A percentile compares a stretch with the other conserved stretches of the same genome.
These are phyloP conservation scores for Linnaemya vulpina DNA, from an alignment of 2,888 invertebrate species.

Conservation along the genomic window DNA sequence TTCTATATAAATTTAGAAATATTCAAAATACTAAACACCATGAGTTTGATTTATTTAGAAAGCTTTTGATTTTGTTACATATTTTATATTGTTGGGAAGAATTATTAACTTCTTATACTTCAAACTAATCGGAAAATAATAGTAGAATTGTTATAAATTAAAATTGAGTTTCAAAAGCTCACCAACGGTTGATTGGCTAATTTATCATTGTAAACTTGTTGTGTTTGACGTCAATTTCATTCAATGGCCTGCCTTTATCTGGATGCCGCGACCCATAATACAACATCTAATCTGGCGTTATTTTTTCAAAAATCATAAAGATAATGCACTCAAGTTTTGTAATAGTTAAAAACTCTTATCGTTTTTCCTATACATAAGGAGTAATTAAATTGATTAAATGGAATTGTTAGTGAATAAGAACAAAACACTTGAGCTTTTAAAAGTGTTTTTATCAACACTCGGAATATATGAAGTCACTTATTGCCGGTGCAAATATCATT, in stretches of 20 bases:
- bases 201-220: neutral
- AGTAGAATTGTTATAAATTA: neutral
- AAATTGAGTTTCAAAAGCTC: neutral
- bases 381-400: neutral
- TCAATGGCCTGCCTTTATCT: neutral
- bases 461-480: too few species aligned
- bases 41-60: too few species aligned
- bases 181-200: neutral
- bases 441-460: too few species aligned
- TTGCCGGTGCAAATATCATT: too few species aligned
- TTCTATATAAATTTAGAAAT: too few species aligned
- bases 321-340: constrained; percentile 13
- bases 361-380: neutral
- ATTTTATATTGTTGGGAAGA: too few species aligned
- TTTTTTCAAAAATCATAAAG: constrained; percentile 6
- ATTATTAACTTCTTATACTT: too few species aligned
- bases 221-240: constrained; percentile 16
- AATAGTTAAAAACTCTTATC: constrained; percentile 24
- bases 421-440: neutral
- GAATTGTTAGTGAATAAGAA: neutral
- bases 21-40: too few species aligned
- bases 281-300: constrained; percentile 22
- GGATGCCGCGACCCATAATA: neutral
- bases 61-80: too few species aligned
- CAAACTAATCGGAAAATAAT: neutral